A percentile compares a stretch with the other conserved stretches of the same genome.
These are phyloP conservation scores for Brachionus manjavacas DNA, from an alignment of 1,140 invertebrate genomes.

Conservation along the genomic window DNA sequence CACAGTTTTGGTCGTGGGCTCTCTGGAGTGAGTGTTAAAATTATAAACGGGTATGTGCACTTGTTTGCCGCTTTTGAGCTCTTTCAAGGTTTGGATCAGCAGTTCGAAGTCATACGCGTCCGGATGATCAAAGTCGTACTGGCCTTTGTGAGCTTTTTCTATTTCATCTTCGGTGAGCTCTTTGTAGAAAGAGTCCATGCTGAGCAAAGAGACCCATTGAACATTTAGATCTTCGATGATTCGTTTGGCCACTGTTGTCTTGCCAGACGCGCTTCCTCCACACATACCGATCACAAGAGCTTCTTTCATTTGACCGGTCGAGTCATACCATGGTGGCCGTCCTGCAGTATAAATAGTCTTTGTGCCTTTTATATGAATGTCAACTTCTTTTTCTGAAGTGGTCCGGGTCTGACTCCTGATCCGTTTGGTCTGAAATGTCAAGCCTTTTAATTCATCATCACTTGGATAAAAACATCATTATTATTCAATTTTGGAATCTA, in stretches of 20 bases:
- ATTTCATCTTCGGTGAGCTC: constrained; percentile 85
- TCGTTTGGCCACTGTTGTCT: constrained; percentile 93
- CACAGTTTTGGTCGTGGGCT: constrained; percentile 81
- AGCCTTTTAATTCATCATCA: background rate
- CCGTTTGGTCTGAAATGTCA: background rate
- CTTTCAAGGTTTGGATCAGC: constrained; percentile 72
- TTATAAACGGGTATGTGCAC: constrained; percentile 75
- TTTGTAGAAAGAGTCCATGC: constrained; percentile 61
- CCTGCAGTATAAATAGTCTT: constrained; percentile 83
- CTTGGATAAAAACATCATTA: background rate
- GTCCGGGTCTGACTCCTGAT: background rate
- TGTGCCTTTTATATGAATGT: background rate
- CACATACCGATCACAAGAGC: constrained; percentile 97
- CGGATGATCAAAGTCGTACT: constrained; percentile 99
- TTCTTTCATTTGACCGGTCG: constrained; percentile 78
- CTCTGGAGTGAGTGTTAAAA: constrained; percentile 88
- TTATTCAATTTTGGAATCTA: too few species aligned
- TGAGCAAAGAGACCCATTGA: too few species aligned
- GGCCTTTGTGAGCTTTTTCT: constrained; percentile 73
- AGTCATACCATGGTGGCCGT: constrained; percentile 91
- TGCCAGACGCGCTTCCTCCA: constrained; percentile 95
- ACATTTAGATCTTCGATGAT: constrained; percentile 72
- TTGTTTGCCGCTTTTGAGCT: constrained; percentile 84
- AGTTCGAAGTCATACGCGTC: constrained; percentile 98
- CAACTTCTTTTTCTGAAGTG: constrained; percentile 38